These are phyloP conservation scores for Mimachlamys varia DNA, from an alignment of 2,888 invertebrate species.

Conservation along the genomic window DNA sequence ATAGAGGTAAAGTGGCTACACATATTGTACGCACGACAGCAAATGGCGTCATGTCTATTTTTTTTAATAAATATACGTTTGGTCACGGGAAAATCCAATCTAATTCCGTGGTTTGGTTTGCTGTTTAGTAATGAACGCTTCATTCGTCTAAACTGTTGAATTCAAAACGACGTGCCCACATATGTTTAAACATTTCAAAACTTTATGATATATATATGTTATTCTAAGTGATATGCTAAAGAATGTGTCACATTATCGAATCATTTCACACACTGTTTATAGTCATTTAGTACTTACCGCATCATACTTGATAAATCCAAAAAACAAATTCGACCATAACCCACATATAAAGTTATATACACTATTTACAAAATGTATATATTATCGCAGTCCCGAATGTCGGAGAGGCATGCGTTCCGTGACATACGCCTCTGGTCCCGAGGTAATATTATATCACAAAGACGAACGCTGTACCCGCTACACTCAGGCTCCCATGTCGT, in stretches of 20 bases:
- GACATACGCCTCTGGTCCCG: neutral
- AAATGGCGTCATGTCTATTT: neutral
- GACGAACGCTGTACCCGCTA: neutral
- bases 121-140: too few species aligned
- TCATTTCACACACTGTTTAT: neutral
- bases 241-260: neutral
- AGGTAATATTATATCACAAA: slow-evolving; percentile 28
- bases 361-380: neutral
- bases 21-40: neutral
- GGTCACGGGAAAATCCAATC: too few species aligned
- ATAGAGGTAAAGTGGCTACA: neutral
- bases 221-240: too few species aligned
- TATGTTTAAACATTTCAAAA: too few species aligned
- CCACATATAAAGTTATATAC: neutral
- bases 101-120: too few species aligned
- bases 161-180: too few species aligned
- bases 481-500: slow-evolving; percentile 19
- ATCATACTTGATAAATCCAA: neutral
- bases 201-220: too few species aligned
- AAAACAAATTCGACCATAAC: neutral
- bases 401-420: neutral
- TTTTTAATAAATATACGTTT: too few species aligned
- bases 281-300: neutral
- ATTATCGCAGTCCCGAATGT: neutral
- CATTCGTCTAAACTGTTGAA: too few species aligned